A percentile compares a stretch with the other conserved stretches of the same genome.
phyloP scores from a whole-genome alignment of 2,888 invertebrate genomes.

The Norana najaformis region DNA sequence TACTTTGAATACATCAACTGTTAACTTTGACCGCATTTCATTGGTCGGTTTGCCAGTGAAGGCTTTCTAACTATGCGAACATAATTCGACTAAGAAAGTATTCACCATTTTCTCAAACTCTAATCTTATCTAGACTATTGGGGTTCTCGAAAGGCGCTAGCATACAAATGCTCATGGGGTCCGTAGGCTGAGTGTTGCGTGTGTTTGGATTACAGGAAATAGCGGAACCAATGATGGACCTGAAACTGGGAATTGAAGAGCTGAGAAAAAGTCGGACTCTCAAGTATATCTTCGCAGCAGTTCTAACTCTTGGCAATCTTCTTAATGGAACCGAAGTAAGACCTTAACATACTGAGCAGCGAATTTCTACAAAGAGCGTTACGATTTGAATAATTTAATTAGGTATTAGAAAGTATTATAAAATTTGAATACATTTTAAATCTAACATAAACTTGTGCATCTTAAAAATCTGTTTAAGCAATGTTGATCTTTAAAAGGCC shows the following conservation, averaged over 20 bases:
- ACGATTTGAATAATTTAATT: background rate
- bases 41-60: too few relatives aligned
- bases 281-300: constrained; percentile 86
- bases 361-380: background rate
- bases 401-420: too few relatives aligned
- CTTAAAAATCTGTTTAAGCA: background rate
- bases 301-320: constrained; percentile 93
- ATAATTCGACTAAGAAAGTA: background rate
- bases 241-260: constrained; percentile 93
- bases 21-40: too few relatives aligned
- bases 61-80: too few relatives aligned
- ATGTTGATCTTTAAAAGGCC: background rate
- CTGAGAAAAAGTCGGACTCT: constrained; percentile 90
- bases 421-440: background rate
- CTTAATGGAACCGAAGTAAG: constrained; percentile 79
- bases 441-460: background rate
- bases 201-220: constrained; percentile 74
- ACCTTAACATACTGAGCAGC: background rate
- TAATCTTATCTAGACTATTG: too few relatives aligned
- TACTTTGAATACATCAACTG: too few relatives aligned
- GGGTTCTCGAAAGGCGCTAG: too few relatives aligned
- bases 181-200: background rate
- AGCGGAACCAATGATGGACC: constrained; percentile 96
- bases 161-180: background rate
- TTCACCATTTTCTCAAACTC: too few relatives aligned